Percentiles rank a stretch among this genome's conserved stretches.
phyloP scores from a whole-genome alignment of 2,888 invertebrate species.

The Xanthorhoe designata region DNA sequence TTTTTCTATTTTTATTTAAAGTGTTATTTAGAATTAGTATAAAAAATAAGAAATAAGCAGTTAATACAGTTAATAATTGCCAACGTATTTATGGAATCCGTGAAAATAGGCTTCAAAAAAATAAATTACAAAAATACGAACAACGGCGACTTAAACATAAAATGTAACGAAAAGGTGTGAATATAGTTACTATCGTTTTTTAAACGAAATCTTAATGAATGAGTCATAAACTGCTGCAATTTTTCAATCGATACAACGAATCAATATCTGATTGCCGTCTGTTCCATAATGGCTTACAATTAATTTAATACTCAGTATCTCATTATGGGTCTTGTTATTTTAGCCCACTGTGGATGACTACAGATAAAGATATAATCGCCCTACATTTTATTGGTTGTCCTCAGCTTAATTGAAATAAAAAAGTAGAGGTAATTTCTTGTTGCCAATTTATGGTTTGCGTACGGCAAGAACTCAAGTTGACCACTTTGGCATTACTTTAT shows the following conservation, averaged over 20 bases:
- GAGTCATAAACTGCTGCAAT: background rate
- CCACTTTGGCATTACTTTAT: constrained; percentile 26
- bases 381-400: constrained; percentile 25
- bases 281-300: constrained; percentile 36
- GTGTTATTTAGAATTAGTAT: too few relatives aligned
- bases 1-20: too few relatives aligned
- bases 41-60: too few relatives aligned
- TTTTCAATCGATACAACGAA: background rate
- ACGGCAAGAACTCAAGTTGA: constrained; percentile 11
- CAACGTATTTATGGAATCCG: too few relatives aligned
- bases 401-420: constrained; percentile 32
- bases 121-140: too few relatives aligned
- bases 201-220: background rate
- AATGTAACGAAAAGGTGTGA: too few relatives aligned
- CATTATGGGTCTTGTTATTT: constrained; percentile 24
- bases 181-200: too few relatives aligned
- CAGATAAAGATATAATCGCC: constrained; percentile 32
- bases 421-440: constrained; percentile 26
- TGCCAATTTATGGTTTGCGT: constrained; percentile 28
- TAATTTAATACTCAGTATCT: constrained; percentile 39
- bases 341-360: constrained; percentile 14
- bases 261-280: constrained; percentile 14
- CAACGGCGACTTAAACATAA: too few relatives aligned
- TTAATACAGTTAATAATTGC: too few relatives aligned
- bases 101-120: too few relatives aligned